Percentiles rank a stretch among this genome's conserved stretches.
These are phyloP conservation scores for Sebastolobus alascanus DNA, from an alignment of 2,797 vertebrate species.

Conservation along the genomic window DNA sequence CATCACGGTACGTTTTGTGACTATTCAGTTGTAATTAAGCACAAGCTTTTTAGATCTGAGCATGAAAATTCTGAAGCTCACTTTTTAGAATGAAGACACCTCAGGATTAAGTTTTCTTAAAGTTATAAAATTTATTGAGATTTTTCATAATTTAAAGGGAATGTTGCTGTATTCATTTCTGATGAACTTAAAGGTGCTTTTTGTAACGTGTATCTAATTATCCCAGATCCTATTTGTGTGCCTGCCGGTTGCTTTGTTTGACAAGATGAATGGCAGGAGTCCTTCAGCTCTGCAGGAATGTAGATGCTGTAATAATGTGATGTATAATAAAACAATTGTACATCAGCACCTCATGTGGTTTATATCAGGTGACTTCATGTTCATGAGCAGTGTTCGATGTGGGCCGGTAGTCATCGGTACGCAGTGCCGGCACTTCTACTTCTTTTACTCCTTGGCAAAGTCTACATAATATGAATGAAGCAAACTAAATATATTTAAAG, in stretches of 20 bases:
- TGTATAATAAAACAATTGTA: background rate
- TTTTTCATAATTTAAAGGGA: background rate
- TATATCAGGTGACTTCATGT: too few relatives aligned
- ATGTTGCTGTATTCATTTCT: background rate
- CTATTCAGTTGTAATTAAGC: too few relatives aligned
- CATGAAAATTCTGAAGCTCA: background rate
- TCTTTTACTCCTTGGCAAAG: background rate
- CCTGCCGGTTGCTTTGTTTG: background rate
- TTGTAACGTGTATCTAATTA: background rate
- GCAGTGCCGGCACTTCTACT: fast-evolving
- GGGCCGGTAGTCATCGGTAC: too few relatives aligned
- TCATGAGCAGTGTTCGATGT: fast-evolving
- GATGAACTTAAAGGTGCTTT: background rate
- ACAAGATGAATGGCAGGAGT: background rate
- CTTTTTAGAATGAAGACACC: background rate
- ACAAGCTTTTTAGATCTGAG: background rate
- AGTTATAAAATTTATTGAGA: background rate
- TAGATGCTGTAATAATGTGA: background rate
- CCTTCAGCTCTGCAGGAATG: constrained; percentile 4
- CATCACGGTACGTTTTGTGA: too few relatives aligned
- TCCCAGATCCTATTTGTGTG: background rate
- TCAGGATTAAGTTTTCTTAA: background rate
- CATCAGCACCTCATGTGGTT: background rate
- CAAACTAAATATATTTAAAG: background rate
- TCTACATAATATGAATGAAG: background rate